Conservation (phyloP, 35 echinoderm and acorn worm genomes). For the Patiria miniata region DNA sequence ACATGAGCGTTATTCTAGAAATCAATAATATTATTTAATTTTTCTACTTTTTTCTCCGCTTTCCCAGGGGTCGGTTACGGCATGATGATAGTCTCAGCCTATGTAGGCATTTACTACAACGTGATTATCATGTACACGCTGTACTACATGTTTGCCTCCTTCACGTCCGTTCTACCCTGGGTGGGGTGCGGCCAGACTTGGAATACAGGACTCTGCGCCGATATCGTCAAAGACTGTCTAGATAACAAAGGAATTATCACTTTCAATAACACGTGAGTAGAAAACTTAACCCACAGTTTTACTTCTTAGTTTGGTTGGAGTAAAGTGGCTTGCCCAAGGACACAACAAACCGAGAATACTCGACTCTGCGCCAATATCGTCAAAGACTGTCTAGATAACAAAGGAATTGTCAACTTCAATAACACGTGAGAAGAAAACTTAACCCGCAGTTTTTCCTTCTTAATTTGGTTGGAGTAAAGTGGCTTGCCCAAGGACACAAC, state of each 20-base stretch:
- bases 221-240: constrained; percentile 56
- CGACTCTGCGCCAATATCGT: constrained; percentile 38
- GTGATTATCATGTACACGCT: constrained; percentile 92
- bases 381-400: constrained; percentile 51
- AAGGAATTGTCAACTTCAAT: constrained; percentile 53
- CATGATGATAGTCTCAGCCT: constrained; percentile 80
- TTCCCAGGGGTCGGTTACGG: constrained; percentile 92
- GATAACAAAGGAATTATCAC: constrained; percentile 55
- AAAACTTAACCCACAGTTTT: too few relatives aligned
- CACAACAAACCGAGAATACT: constrained; percentile 81
- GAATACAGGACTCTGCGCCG: constrained; percentile 71
- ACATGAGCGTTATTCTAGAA: too few relatives aligned
- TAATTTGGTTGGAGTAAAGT: too few relatives aligned
- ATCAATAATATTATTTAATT: too few relatives aligned
- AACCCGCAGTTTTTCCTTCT: too few relatives aligned
- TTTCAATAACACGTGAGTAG: constrained; percentile 35
- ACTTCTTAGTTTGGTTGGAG: too few relatives aligned
- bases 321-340: too few relatives aligned
- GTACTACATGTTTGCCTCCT: constrained; percentile 81
- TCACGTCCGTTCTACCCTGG: constrained; percentile 69
- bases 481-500: too few relatives aligned
- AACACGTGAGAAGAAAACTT: constrained; percentile 26
- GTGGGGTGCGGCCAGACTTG: constrained; percentile 60
- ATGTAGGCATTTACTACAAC: constrained; percentile 93
- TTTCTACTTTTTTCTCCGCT: too few relatives aligned